Conservation (phyloP, 2,888 invertebrate genomes). For the Phasia obesa region DNA sequence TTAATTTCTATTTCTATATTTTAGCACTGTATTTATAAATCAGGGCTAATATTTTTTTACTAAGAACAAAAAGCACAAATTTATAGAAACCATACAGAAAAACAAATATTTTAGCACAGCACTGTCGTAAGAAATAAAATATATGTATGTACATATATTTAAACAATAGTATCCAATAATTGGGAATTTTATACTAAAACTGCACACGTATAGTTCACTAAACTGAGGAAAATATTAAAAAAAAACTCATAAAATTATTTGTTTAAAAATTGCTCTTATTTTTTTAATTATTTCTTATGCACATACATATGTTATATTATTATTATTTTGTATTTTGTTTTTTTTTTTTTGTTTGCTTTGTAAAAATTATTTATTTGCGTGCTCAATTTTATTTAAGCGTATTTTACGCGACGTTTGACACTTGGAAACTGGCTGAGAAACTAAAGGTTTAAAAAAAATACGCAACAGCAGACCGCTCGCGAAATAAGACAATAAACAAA, state of each 20-base stretch:
- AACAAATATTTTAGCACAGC: conserved; percentile 3
- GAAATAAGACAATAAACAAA: conserved; percentile 47
- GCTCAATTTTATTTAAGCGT: conserved; percentile 50
- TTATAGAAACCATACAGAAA: neutral
- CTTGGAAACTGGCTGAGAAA: conserved; percentile 76
- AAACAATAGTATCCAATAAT: no score
- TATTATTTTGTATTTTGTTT: conserved; percentile 20
- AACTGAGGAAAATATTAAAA: no score
- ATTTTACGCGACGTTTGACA: conserved; percentile 72
- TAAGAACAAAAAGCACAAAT: conserved; percentile 15
- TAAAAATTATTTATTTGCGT: conserved; percentile 21
- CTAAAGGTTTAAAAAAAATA: conserved; percentile 55
- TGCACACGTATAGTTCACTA: no score
- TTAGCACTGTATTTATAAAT: neutral
- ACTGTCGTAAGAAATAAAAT: no score
- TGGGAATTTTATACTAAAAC: no score
- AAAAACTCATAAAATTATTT: no score
- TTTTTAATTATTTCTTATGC: no score
- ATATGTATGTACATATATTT: no score
- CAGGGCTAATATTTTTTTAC: conserved; percentile 24
- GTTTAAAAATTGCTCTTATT: no score
- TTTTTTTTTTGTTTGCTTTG: neutral
- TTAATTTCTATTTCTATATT: neutral
- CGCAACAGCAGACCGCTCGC: conserved; percentile 28
- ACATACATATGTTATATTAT: neutral